Evolutionary conservation across 2,888 invertebrate species (phyloP).

Genomic region (Willowsia nigromaculata): DNA sequence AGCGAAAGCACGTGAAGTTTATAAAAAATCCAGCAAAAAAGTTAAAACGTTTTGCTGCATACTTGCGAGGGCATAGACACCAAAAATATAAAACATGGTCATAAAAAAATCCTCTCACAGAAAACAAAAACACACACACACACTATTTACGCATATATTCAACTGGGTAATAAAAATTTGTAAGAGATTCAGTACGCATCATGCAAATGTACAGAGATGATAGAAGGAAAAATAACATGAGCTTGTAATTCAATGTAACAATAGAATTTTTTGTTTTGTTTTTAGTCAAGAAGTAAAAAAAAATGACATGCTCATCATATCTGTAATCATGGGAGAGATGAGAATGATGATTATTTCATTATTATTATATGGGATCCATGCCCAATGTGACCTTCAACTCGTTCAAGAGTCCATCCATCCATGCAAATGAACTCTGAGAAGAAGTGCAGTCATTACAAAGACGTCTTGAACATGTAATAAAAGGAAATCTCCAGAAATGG

Average conservation of each 20-base stretch:
- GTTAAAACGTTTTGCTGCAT: constrained; percentile 39
- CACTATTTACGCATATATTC: constrained; percentile 43
- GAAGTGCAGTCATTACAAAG: too few relatives aligned
- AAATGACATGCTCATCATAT: constrained; percentile 11
- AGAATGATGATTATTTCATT: constrained; percentile 6
- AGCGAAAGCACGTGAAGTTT: constrained; percentile 63
- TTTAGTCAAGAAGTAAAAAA: constrained; percentile 4
- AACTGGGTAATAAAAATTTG: constrained; percentile 22
- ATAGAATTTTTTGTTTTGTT: constrained; percentile 8
- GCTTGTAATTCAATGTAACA: too few relatives aligned
- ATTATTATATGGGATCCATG: constrained; percentile 29
- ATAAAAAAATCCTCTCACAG: constrained; percentile 45
- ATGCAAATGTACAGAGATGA: neutral
- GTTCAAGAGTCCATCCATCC: constrained; percentile 27
- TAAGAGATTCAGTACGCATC: neutral
- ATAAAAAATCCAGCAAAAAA: constrained; percentile 61
- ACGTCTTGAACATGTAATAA: too few relatives aligned
- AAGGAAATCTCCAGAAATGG: constrained; percentile 5
- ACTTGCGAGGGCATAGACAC: constrained; percentile 72
- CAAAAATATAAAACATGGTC: constrained; percentile 57
- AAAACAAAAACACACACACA: neutral
- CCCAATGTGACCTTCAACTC: constrained; percentile 71
- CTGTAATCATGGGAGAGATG: neutral
- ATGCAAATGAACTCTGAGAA: too few relatives aligned
- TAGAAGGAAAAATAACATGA: neutral